Conservation (phyloP, 53 echinoderm and acorn worm genomes). For the Arbacia lixula region DNA sequence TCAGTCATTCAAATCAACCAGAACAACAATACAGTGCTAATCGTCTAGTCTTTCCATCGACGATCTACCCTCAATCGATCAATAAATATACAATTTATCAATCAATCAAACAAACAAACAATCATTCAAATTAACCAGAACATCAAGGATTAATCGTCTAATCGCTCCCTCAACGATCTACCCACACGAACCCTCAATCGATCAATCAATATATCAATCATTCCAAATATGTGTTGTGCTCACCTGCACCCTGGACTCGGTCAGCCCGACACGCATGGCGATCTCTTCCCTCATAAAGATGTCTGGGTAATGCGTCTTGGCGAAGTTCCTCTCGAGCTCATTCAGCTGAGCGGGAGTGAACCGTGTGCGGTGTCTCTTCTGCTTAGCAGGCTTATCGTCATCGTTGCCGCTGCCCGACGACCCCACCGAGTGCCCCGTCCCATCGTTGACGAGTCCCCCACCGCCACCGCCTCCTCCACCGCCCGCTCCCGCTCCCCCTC, state of each 20-base stretch:
- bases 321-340: slow-evolving; percentile 98
- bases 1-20: too few relatives aligned
- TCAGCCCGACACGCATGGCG: slow-evolving; percentile 98
- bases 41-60: too few relatives aligned
- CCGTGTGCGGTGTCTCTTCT: slow-evolving; percentile 96
- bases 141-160: too few relatives aligned
- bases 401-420: slow-evolving; percentile 67
- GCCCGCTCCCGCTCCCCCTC: slow-evolving; percentile 13
- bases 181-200: too few relatives aligned
- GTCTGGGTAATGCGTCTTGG: slow-evolving; percentile 99
- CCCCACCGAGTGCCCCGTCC: slow-evolving; percentile 46
- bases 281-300: slow-evolving; percentile 99
- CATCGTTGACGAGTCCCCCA: slow-evolving; percentile 32
- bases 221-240: too few relatives aligned
- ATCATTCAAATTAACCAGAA: too few relatives aligned
- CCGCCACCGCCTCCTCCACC: slow-evolving; percentile 7
- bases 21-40: too few relatives aligned
- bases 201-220: too few relatives aligned
- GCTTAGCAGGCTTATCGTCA: slow-evolving; percentile 79
- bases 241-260: slow-evolving; percentile 98
- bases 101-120: too few relatives aligned
- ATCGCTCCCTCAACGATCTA: too few relatives aligned
- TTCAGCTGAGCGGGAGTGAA: slow-evolving; percentile 99
- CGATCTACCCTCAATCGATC: too few relatives aligned
- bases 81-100: too few relatives aligned